phyloP scores from a whole-genome alignment of 2,888 invertebrate species.

The Megamerina dolium region DNA sequence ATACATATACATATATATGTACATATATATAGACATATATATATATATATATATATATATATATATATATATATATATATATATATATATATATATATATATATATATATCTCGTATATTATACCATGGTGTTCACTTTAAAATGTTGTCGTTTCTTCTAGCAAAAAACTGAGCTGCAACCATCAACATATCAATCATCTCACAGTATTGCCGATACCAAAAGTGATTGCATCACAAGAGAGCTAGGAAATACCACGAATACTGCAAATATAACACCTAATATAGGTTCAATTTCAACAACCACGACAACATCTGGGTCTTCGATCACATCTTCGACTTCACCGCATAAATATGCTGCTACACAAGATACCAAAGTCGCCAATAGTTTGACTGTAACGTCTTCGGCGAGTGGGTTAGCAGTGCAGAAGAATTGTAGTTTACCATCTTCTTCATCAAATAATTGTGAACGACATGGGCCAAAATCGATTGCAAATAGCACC shows the following conservation, averaged over 20 bases:
- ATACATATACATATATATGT: too few relatives aligned
- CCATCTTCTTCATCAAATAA: conserved; percentile 13
- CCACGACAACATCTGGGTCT: conserved; percentile 15
- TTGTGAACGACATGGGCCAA: conserved; percentile 24
- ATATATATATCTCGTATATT: too few relatives aligned
- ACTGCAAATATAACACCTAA: conserved; percentile 20
- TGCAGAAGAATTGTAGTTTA: conserved; percentile 20
- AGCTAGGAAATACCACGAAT: too few relatives aligned
- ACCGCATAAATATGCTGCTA: not conserved
- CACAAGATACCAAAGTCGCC: not conserved
- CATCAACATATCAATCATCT: conserved; percentile 44
- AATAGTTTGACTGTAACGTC: conserved; percentile 6
- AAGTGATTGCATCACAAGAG: too few relatives aligned
- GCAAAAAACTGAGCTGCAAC: conserved; percentile 48
- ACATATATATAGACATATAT: too few relatives aligned
- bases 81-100: not conserved
- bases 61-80: not conserved
- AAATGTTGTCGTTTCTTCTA: conserved; percentile 29
- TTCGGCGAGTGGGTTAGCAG: conserved; percentile 13
- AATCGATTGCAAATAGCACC: conserved; percentile 23
- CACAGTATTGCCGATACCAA: conserved; percentile 31
- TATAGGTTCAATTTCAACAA: conserved; percentile 25
- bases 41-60: too few relatives aligned
- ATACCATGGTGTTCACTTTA: too few relatives aligned
- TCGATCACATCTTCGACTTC: conserved; percentile 29